These are phyloP conservation scores for Berghia stephanieae DNA, from an alignment of 1,140 invertebrate genomes.

Conservation along the genomic window DNA sequence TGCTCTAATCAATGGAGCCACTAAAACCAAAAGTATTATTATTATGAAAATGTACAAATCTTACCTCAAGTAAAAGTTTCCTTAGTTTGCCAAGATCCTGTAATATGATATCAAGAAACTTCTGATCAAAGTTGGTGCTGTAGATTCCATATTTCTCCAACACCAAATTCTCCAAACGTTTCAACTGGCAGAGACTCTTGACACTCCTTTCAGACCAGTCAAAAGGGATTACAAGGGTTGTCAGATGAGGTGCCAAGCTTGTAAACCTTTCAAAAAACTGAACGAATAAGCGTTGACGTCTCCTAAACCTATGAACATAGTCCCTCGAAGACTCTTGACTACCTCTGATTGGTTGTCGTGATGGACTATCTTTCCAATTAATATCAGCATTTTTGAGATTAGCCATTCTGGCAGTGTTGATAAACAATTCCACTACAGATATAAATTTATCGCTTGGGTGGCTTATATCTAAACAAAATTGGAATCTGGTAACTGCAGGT, in stretches of 20 bases:
- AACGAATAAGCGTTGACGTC: constrained; percentile 55
- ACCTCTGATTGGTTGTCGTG: constrained; percentile 53
- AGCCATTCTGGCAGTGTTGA: constrained; percentile 39
- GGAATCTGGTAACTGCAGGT: constrained; percentile 52
- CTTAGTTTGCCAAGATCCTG: constrained; percentile 8
- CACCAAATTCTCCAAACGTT: constrained; percentile 53
- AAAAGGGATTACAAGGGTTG: constrained; percentile 61
- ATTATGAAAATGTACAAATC: background rate
- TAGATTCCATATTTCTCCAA: constrained; percentile 55
- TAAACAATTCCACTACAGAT: constrained; percentile 46
- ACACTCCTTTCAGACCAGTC: constrained; percentile 60
- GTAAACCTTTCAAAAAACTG: constrained; percentile 59
- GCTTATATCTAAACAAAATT: constrained; percentile 62
- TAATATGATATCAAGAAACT: constrained; percentile 14
- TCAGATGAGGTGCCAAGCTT: constrained; percentile 45
- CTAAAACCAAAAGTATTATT: background rate
- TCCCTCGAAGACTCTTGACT: constrained; percentile 34
- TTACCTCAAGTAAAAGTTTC: constrained; percentile 27
- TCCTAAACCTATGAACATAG: constrained; percentile 47
- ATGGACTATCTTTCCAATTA: constrained; percentile 64
- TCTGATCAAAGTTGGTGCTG: constrained; percentile 19
- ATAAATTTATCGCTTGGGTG: constrained; percentile 53
- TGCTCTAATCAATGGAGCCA: too few species aligned
- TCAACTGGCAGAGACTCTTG: constrained; percentile 48
- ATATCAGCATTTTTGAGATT: constrained; percentile 52